Base-by-base conservation (phyloP, 2,888 invertebrate genomes). In the Polymixis flavicincta region DNA sequence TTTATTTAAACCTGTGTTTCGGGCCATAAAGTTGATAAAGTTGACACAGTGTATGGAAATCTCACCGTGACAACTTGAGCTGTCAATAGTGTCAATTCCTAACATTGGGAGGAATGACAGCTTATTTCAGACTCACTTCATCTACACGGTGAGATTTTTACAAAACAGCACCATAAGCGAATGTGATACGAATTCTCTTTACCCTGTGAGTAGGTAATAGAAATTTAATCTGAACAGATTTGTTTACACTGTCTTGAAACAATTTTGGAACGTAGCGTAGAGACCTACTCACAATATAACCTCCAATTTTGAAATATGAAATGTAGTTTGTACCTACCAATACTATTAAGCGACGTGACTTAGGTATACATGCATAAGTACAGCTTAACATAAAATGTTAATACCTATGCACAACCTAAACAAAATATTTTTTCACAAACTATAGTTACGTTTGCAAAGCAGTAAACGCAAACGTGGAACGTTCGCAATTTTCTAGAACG, bases 401-500 rank as follows among this genome's bases (percentile, higher is more conserved):
- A 63, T 63, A 45, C 42, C 42, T 45, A 63, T 55, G 55, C 45
- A 32, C 55, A 32, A 11, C 61, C 28, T 42, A 42, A 14, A 50
- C n/a, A 76, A 71, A 60, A 61, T n/a, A 42, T 22, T 48, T 76
- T 71, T 73, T 25, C 17, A 14, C 25, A 32, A 73, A 80, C 59
- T 78, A 74, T 59, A 69, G 37, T 76, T 50, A 57, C 57, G 65
- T 45, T 13, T 0, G 32, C 32, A 42, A 52, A 59, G 64, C 61
- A 60, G 63, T 83, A 71, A 78, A 78, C 45, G 61, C 57, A 78
- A 54, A 66, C 83, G 70, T 55, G 57, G 61, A 78, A 81, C 57
- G 79, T 48, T 79, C 63, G 74, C 83, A 78, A 83, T 82, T 67
- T 78, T 74, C 74, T 78, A 70, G 50, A 82, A 83, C 79, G 79